Evolutionary conservation across 2,797 vertebrate genomes (phyloP).

Genomic region (Adelosebastes latens): DNA sequence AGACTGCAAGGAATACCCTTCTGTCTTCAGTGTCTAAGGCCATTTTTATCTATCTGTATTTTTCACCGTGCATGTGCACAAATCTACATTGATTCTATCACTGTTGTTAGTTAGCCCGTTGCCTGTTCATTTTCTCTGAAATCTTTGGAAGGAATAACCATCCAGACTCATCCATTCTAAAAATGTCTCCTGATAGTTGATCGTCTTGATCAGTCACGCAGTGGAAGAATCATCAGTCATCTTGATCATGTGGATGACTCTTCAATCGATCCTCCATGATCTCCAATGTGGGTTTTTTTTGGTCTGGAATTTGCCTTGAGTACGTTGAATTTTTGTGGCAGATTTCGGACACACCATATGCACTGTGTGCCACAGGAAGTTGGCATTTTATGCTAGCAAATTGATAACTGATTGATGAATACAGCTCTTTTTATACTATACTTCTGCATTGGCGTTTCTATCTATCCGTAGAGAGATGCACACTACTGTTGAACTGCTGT

Average conservation of each 20-base stretch:
- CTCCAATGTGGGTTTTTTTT: too few species aligned
- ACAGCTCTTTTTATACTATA: too few species aligned
- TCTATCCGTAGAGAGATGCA: too few species aligned
- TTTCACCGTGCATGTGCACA: background rate
- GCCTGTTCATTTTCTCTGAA: background rate
- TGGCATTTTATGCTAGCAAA: too few species aligned
- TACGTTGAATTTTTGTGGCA: too few species aligned
- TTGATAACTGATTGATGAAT: too few species aligned
- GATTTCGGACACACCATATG: too few species aligned
- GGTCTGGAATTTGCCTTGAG: too few species aligned
- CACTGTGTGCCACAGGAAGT: too few species aligned
- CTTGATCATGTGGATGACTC: background rate
- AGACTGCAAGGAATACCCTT: conserved; percentile 14
- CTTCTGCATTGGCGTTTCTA: too few species aligned
- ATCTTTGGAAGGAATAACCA: background rate
- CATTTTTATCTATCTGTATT: background rate
- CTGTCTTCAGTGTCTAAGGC: background rate
- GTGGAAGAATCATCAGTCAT: background rate
- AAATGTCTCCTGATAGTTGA: background rate
- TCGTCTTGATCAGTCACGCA: background rate
- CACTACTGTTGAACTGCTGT: too few species aligned
- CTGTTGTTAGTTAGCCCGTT: background rate
- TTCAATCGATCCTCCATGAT: background rate
- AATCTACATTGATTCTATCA: background rate
- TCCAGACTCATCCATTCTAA: background rate